Base-by-base conservation (phyloP, 53 echinoderm and acorn worm species). In the Echinometra lucunter region DNA sequence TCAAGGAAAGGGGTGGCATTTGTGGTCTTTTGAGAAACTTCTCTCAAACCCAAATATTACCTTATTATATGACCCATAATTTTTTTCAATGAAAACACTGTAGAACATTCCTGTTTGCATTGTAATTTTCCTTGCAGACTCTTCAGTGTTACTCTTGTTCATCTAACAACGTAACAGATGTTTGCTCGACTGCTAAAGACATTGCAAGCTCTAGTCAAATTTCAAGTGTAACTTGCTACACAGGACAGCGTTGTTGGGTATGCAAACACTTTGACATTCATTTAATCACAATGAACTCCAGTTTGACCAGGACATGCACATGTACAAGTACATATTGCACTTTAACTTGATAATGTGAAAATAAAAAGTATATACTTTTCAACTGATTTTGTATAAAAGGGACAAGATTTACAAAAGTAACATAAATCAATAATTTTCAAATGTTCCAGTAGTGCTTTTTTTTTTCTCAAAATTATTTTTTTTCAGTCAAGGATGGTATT, bases 201-300 rank as follows among this genome's bases (percentile, higher is more conserved):
- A 44, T 81, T 81, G 81, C 18, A 72, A 72, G 32, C 56, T 30
- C 11, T 57, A 25, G 56, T 16, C 56, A 16, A 32, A 17, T 88
- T 12, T 13, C 56, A 88, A 12, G 56, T 28, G 32, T n/a, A 1
- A 88, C 88, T 34, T 88, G 88, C 88, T 88, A 32, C 30, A 32
- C 15, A 17, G 56, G 34, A 12, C 88, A 88, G 55, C 88, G 55
- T 6, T 88, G 88, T 27, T 88, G 53, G 88, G 88, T 88, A 88
- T 55, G 18, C 18, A 57, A 15, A 88, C 17, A 88, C 27, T 72
- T 72, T 63, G 10, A 34, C 72, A 32, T 72, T 72, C 63, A 63
- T 57, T 57, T 16, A 13, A 16, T 16, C 63, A 63, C 27, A 63
- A 6, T 60, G 23, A 60, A 2, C 25, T 21, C 3, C 23, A 4